phyloP scores from a whole-genome alignment of 2,113 vertebrate species.

The Heterochromis multidens region DNA sequence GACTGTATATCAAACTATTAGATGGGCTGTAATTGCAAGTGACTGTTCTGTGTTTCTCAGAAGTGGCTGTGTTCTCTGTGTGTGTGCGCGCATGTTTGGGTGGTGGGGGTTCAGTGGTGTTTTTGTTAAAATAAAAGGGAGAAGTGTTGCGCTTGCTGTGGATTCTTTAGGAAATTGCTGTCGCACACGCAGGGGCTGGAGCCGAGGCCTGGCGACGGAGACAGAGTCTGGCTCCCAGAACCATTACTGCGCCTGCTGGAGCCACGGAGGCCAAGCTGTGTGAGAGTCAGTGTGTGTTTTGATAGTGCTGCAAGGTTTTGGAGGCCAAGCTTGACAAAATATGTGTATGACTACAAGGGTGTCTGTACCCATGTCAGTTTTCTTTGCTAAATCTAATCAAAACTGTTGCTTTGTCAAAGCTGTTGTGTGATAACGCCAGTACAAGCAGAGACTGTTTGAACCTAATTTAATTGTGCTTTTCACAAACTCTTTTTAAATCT shows the following conservation, averaged over 20 bases:
- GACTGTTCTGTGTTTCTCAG: constrained; percentile 55
- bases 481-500: neutral
- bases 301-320: constrained; percentile 1
- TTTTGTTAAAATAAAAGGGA: constrained; percentile 81
- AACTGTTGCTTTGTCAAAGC: neutral
- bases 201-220: constrained; percentile 72
- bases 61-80: constrained; percentile 9
- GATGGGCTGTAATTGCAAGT: constrained; percentile 59
- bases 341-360: neutral
- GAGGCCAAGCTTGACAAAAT: neutral
- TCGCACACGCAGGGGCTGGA: constrained; percentile 77
- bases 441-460: neutral
- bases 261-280: constrained; percentile 32
- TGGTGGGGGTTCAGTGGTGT: constrained; percentile 72
- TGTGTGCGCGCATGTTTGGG: neutral
- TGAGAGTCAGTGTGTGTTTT: constrained; percentile 27
- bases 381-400: neutral
- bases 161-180: constrained; percentile 90
- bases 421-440: neutral
- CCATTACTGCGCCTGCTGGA: constrained; percentile 47
- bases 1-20: constrained; percentile 59
- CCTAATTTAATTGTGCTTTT: neutral
- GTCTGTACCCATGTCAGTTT: neutral
- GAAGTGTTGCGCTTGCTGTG: constrained; percentile 78
- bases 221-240: constrained; percentile 50